Base-by-base conservation (phyloP, 2,797 vertebrate genomes). In the Danio jaintianensis region DNA sequence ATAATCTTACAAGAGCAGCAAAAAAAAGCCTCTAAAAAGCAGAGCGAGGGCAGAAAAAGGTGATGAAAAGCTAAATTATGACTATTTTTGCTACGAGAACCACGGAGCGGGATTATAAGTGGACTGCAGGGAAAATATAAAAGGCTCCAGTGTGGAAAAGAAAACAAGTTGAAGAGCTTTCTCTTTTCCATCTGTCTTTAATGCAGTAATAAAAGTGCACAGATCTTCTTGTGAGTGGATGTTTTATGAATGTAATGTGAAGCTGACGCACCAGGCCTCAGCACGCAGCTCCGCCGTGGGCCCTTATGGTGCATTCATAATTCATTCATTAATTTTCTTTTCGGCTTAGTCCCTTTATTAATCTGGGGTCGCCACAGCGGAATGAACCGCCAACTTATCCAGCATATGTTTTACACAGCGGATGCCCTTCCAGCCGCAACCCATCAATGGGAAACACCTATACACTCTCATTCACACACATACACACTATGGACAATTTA, bases 241-340 rank as follows among this genome's bases (percentile, higher is more conserved):
- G 71, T 38, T 74, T 74, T 38, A 50, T 50, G 43, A 62, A 62
- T 69, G 48, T 3, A 29, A 29, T 29, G 29, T 29, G 1, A 29
- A 29, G 29, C 29, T 29, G 29, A 29, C 29, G 1, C 75, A 20
- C 3, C 15, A 52, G 56, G 66, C 66, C 55, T 50, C 67, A 62
- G 66, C 45, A 42, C 0, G 56, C 29, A 79, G 77, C 77, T 79
- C 67, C 36, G 13, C 45, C 8, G 8, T 71, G 45, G 47, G 66
- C 45, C 67, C 59, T 52, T 52, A 16, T 69, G 0, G 52, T 4
- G 22, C 47, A 8, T 15, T 16, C 29, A 3, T 29, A n/a, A n/a
- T n/a, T n/a, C n/a, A n/a, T n/a, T n/a, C n/a, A n/a, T n/a, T n/a
- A n/a, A n/a, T n/a, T n/a, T n/a, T n/a, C n/a, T n/a, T n/a, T n/a